Base-by-base conservation (phyloP, 2,888 invertebrate genomes). In the Villa cingulata region DNA sequence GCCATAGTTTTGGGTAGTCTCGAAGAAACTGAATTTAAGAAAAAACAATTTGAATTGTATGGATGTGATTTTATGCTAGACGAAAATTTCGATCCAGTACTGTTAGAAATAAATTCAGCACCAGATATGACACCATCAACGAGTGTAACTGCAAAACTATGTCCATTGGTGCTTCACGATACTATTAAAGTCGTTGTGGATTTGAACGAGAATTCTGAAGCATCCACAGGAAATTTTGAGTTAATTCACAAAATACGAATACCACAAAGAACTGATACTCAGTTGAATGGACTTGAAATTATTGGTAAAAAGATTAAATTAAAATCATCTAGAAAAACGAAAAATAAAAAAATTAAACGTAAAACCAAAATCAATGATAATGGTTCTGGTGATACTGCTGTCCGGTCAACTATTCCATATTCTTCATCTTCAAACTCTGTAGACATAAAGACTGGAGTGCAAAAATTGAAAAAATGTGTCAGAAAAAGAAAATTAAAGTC, bases 51-150 rank as follows among this genome's bases (percentile, higher is more conserved):
- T 67, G 92, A 94, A 65, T 63, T 91, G 36, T 92, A 88, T 62
- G 94, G 92, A 7, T 91, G 91, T 45, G 94, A 95, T 70, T 94
- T 94, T 64, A 83, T 94, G 74, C 65, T 94, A 36, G 84, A 86
- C 48, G 83, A 89, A 59, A 81, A 87, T 58, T 86, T 80, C 57
- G 76, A 80, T 52, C 90, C 91, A 0, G 91, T 90, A 83, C 70
- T 94, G 51, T 86, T 95, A 57, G 94, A 95, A 72, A 90, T 94
- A 54, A 94, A 95, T 71, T 85, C 87, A 2, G 83, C 83, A 60
- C 92, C 92, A 0, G 84, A 89, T 66, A 77, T 94, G 68, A 74
- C 77, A 51, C 74, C 81, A 19, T 89, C 87, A 23, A 92, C 92
- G 0, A 77, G 78, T 48, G 80, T 92, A 14, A 94, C 92, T 0